phyloP scores from a whole-genome alignment of 2,797 vertebrate species.

The Melanotaenia pygmaea region DNA sequence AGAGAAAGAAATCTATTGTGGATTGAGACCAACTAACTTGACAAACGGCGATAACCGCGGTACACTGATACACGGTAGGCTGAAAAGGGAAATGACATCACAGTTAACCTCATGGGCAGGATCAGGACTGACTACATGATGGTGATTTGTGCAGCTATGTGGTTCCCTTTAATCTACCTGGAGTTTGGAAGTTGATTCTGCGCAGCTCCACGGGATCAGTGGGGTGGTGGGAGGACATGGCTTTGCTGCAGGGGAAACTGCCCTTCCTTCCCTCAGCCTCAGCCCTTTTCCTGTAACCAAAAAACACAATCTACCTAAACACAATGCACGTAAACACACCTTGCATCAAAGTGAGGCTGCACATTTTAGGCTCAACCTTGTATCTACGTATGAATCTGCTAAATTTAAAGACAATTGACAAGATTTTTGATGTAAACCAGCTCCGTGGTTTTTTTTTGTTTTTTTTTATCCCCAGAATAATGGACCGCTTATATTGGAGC shows the following conservation, averaged over 20 bases:
- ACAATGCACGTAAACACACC: background rate
- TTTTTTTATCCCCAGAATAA: background rate
- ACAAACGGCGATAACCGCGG: constrained; percentile 93
- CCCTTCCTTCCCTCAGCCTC: constrained; percentile 96
- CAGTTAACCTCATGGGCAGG: constrained; percentile 58
- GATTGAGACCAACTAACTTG: constrained; percentile 91
- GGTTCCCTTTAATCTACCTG: constrained; percentile 83
- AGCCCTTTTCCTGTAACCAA: constrained; percentile 89
- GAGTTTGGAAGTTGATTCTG: constrained; percentile 98
- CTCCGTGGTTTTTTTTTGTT: background rate
- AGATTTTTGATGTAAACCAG: background rate
- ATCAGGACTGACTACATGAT: constrained; percentile 5
- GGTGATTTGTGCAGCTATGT: constrained; percentile 8
- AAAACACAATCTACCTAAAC: constrained; percentile 13
- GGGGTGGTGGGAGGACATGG: constrained; percentile 96
- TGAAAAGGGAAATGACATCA: constrained; percentile 86
- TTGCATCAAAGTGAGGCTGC: constrained; percentile 10
- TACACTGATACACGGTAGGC: constrained; percentile 93
- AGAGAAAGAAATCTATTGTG: constrained; percentile 72
- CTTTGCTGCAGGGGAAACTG: constrained; percentile 97
- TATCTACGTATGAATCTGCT: background rate
- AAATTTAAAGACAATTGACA: background rate
- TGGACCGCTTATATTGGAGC: background rate
- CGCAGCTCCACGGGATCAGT: constrained; percentile 97
- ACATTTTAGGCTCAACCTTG: background rate